phyloP scores from a whole-genome alignment of 2,797 vertebrate species.

The Todus mexicanus region DNA sequence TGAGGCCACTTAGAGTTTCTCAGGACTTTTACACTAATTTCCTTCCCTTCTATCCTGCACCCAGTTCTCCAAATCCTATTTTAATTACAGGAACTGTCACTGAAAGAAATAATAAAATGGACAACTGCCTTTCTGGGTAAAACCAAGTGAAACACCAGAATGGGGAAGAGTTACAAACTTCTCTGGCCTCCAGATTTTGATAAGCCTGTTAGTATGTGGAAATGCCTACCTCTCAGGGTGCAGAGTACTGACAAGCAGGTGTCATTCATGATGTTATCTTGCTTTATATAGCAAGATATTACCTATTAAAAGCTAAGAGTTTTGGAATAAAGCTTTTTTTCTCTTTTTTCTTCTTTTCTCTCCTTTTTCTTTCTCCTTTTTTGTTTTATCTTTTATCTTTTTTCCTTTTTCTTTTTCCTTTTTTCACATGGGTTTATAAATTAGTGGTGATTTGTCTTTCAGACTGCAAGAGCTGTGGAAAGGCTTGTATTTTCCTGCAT shows the following conservation, averaged over 20 bases:
- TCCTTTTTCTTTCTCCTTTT: not conserved
- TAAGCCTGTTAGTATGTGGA: conserved; percentile 13
- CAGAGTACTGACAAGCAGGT: not conserved
- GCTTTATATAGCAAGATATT: not conserved
- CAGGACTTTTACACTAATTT: not conserved
- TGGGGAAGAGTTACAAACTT: not conserved
- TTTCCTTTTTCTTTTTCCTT: not conserved
- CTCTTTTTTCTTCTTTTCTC: not conserved
- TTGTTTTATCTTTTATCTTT: not conserved
- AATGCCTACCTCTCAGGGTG: not conserved
- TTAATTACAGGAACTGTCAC: not conserved
- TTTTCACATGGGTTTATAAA: not conserved
- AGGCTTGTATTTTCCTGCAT: not conserved
- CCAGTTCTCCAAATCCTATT: not conserved
- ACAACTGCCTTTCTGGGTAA: not conserved
- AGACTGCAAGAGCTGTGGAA: not conserved
- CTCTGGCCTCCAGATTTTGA: not conserved
- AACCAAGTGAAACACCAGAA: not conserved
- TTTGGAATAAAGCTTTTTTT: not conserved
- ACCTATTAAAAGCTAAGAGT: not conserved
- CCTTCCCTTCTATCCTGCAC: not conserved
- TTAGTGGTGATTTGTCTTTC: not conserved
- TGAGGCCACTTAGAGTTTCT: not conserved
- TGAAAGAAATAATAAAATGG: not conserved
- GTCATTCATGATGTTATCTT: not conserved